These are phyloP conservation scores for Seriola dumerili DNA, from an alignment of 2,113 vertebrate genomes.

Conservation along the genomic window DNA sequence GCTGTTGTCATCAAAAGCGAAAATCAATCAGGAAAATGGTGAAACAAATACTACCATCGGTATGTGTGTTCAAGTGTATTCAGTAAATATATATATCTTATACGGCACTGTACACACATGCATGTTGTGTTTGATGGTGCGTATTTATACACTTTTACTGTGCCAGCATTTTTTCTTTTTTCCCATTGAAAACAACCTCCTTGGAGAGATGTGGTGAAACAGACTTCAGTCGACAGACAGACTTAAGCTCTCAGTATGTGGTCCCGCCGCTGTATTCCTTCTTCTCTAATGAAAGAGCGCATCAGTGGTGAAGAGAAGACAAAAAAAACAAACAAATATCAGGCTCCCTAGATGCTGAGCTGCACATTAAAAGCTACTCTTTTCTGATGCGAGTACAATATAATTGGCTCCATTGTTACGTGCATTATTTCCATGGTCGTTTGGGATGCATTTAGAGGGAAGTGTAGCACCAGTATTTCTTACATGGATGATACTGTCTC, in stretches of 20 bases:
- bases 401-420: conserved; percentile 33
- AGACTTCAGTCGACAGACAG: conserved; percentile 51
- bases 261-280: conserved; percentile 43
- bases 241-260: conserved; percentile 63
- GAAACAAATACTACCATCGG: not conserved
- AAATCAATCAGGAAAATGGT: not conserved
- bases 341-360: conserved; percentile 21
- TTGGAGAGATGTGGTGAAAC: conserved; percentile 46
- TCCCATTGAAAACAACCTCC: conserved; percentile 17
- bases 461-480: not conserved
- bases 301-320: conserved; percentile 19
- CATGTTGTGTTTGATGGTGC: conserved; percentile 11
- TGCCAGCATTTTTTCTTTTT: not conserved
- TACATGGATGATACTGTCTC: not conserved
- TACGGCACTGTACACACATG: not conserved
- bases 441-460: conserved; percentile 30
- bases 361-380: conserved; percentile 35
- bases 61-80: too few relatives aligned
- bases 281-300: conserved; percentile 43
- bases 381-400: conserved; percentile 36
- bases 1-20: not conserved
- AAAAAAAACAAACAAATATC: conserved; percentile 43
- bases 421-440: conserved; percentile 20
- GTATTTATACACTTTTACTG: not conserved
- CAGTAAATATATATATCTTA: too few relatives aligned